A percentile compares a stretch with the other conserved stretches of the same genome.
Evolutionary conservation across 1,140 invertebrate species (phyloP).

Genomic region (Oncopodura yosiiana): DNA sequence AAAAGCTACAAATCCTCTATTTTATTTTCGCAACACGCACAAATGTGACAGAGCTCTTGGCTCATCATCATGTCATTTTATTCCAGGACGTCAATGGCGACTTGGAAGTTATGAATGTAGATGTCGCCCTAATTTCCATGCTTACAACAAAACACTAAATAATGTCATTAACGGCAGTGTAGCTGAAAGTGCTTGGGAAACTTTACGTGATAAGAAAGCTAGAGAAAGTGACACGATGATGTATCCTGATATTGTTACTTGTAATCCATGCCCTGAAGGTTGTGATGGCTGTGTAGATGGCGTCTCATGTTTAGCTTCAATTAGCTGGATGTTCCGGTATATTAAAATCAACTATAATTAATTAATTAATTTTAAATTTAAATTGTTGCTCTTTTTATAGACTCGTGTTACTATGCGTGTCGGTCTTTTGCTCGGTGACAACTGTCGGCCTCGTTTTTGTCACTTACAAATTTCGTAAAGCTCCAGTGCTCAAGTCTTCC

Average conservation of each 20-base stretch:
- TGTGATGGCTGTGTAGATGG: conserved; percentile 28
- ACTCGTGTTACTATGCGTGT: conserved; percentile 66
- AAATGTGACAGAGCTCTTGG: conserved; percentile 26
- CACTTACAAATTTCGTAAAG: conserved; percentile 64
- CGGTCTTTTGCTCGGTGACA: conserved; percentile 64
- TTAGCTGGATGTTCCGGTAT: conserved; percentile 26
- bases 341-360: not conserved
- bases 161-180: conserved; percentile 16
- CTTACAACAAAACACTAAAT: conserved; percentile 12
- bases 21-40: conserved; percentile 29
- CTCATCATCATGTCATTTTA: conserved; percentile 22
- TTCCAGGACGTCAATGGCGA: conserved; percentile 15
- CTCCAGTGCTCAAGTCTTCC: conserved; percentile 81
- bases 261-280: conserved; percentile 24
- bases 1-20: conserved; percentile 21
- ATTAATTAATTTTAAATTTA: not conserved
- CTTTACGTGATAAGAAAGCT: conserved; percentile 13
- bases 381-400: conserved; percentile 42
- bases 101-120: conserved; percentile 30
- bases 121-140: conserved; percentile 16
- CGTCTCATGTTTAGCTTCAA: conserved; percentile 27
- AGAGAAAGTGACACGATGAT: conserved; percentile 20
- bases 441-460: conserved; percentile 63
- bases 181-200: conserved; percentile 26
- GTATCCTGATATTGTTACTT: conserved; percentile 10